Percentiles rank a stretch among this genome's conserved stretches.
These are phyloP conservation scores for Dromiciops gliroides DNA, from an alignment of 2,113 vertebrate genomes.

Conservation along the genomic window DNA sequence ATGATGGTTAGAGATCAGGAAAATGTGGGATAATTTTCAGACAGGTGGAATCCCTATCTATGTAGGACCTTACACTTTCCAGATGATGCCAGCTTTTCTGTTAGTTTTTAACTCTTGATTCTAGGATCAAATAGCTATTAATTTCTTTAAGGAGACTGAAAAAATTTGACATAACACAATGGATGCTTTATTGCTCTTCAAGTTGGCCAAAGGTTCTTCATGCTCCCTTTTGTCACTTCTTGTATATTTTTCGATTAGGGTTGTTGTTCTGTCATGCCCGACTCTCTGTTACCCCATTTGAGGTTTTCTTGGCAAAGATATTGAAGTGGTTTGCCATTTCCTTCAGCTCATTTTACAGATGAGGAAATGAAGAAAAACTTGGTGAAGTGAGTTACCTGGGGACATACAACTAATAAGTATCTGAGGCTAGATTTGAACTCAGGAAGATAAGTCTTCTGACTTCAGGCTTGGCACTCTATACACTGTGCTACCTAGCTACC, in stretches of 20 bases:
- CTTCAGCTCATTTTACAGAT: background rate
- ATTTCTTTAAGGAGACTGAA: background rate
- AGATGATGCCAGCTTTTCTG: background rate
- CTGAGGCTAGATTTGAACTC: background rate
- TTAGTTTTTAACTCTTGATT: background rate
- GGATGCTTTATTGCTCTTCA: background rate
- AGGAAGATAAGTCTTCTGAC: background rate
- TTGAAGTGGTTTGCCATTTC: background rate
- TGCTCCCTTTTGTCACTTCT: background rate
- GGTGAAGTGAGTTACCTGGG: background rate
- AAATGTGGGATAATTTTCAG: background rate
- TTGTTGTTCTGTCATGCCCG: background rate
- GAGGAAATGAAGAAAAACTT: background rate
- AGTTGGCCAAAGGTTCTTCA: background rate
- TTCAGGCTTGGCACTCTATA: background rate
- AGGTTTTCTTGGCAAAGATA: background rate
- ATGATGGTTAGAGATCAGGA: background rate
- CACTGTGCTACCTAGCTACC: background rate
- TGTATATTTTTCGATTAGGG: background rate
- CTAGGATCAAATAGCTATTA: background rate
- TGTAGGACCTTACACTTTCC: background rate
- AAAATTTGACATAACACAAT: background rate
- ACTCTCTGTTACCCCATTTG: background rate
- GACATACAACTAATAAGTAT: background rate
- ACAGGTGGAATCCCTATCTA: background rate